These are phyloP conservation scores for Abrostola tripartita DNA, from an alignment of 2,888 invertebrate species.

Conservation along the genomic window DNA sequence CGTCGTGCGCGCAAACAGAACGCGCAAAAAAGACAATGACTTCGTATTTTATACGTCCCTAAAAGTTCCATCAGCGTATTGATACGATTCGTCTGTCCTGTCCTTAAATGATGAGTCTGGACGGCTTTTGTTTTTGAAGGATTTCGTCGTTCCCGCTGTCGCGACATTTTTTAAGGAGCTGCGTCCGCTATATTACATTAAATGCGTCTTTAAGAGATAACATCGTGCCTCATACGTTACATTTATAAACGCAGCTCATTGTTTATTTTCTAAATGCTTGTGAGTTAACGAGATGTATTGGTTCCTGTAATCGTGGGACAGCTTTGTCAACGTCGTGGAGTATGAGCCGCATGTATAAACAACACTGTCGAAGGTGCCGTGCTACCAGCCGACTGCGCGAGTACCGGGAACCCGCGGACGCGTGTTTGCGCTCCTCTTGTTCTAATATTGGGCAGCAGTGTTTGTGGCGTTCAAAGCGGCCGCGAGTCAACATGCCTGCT, in stretches of 20 bases:
- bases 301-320: constrained; percentile 16
- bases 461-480: constrained; percentile 60
- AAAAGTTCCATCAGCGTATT: constrained; percentile 83
- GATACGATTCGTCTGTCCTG: constrained; percentile 72
- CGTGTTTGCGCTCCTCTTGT: constrained; percentile 62
- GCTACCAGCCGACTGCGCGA: constrained; percentile 17
- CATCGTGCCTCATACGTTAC: constrained; percentile 39
- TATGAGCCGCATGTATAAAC: constrained; percentile 14
- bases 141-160: constrained; percentile 64
- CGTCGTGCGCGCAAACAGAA: constrained; percentile 75
- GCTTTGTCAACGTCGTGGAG: not conserved
- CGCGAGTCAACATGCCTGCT: constrained; percentile 42
- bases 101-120: constrained; percentile 69
- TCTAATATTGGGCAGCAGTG: constrained; percentile 60
- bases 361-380: constrained; percentile 16
- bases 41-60: constrained; percentile 83
- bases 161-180: constrained; percentile 59
- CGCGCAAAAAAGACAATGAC: constrained; percentile 85
- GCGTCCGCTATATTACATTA: constrained; percentile 46
- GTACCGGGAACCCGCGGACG: constrained; percentile 49
- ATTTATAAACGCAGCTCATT: constrained; percentile 20
- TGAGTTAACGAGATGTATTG: constrained; percentile 21
- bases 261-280: constrained; percentile 18
- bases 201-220: constrained; percentile 51
- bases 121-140: constrained; percentile 70